These are phyloP conservation scores for Ptiloglossa arizonensis DNA, from an alignment of 1,140 invertebrate genomes.

Conservation along the genomic window DNA sequence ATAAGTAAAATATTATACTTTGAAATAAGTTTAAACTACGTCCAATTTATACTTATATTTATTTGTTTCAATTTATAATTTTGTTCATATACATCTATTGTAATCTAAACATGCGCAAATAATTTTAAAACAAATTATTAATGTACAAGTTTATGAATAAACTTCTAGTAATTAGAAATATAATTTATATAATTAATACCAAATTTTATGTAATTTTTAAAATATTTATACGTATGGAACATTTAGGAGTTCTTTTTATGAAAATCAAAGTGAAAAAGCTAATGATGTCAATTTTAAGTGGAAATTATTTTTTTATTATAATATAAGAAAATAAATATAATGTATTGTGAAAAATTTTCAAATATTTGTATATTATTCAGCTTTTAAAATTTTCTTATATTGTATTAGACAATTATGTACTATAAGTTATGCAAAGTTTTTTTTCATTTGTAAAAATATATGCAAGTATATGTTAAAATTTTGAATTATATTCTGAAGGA, in stretches of 20 bases:
- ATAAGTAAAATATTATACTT: background rate
- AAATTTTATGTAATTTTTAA: background rate
- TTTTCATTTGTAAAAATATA: constrained; percentile 6
- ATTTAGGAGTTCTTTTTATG: no score
- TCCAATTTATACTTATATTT: background rate
- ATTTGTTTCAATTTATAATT: background rate
- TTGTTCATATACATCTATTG: background rate
- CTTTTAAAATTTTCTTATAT: constrained; percentile 6
- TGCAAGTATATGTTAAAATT: constrained; percentile 1
- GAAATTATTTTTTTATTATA: background rate
- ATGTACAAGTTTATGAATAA: background rate
- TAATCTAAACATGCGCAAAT: background rate
- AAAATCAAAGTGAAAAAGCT: background rate
- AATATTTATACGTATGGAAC: background rate
- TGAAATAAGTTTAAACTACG: no score
- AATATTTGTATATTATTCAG: background rate
- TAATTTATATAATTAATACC: no score
- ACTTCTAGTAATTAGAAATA: background rate
- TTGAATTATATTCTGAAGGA: constrained; percentile 61
- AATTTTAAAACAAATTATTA: background rate
- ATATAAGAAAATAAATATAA: background rate
- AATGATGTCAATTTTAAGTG: no score
- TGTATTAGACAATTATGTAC: background rate
- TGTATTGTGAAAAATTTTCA: background rate
- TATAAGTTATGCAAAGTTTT: constrained; percentile 19